Percentiles rank a stretch among this genome's conserved stretches.
Conservation (phyloP, 2,113 vertebrate genomes). For the Colossoma macropomum region DNA sequence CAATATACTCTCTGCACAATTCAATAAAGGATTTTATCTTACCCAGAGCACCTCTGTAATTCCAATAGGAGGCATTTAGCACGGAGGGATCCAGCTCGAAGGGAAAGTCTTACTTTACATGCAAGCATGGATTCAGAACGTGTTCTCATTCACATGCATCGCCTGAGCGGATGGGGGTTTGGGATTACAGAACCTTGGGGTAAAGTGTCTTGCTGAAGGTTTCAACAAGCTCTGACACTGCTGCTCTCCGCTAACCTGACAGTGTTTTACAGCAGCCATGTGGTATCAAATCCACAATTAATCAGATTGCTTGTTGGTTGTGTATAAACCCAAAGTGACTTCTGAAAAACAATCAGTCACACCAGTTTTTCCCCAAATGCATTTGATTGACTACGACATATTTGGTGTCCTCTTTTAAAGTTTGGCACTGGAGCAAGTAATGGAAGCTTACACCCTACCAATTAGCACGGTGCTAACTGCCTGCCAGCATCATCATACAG, state of each 20-base stretch:
- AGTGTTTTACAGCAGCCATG: not conserved
- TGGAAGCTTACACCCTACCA: no score
- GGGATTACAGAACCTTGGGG: not conserved
- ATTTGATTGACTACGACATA: no score
- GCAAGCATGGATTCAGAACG: not conserved
- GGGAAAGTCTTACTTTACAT: not conserved
- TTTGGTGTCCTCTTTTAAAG: no score
- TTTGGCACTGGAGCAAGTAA: no score
- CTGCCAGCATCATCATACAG: no score
- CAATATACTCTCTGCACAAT: constrained; percentile 63
- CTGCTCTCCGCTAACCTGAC: not conserved
- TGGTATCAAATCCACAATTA: not conserved
- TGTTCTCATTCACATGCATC: not conserved
- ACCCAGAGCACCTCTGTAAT: constrained; percentile 21
- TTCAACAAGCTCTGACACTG: not conserved
- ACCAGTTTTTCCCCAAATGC: no score
- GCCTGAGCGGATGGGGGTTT: not conserved
- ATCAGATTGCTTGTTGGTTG: no score
- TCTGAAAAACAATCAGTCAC: no score
- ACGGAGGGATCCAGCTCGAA: not conserved
- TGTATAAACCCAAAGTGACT: no score
- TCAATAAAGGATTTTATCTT: constrained; percentile 59
- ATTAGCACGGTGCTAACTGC: no score
- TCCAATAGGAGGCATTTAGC: constrained; percentile 31
- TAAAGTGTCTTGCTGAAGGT: not conserved